Conservation (phyloP, 2,888 invertebrate species). For the Drosophila mulleri region DNA sequence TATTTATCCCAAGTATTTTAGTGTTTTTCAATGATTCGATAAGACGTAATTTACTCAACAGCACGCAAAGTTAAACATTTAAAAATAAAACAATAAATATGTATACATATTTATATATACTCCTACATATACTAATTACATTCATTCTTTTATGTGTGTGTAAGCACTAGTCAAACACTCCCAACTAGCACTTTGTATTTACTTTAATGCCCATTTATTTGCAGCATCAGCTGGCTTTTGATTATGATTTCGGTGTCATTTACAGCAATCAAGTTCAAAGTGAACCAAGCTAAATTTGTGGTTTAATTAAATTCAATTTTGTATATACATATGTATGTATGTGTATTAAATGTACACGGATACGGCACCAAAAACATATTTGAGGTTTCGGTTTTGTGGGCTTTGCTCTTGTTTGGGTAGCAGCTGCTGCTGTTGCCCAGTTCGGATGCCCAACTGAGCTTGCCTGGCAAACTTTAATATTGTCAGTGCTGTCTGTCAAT, state of each 20-base stretch:
- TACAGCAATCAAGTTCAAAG: conserved; percentile 37
- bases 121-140: no score
- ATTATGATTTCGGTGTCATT: conserved; percentile 37
- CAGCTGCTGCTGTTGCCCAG: conserved; percentile 17
- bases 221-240: conserved; percentile 20
- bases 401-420: conserved; percentile 23
- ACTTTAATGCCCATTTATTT: conserved; percentile 5
- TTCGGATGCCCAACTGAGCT: conserved; percentile 3
- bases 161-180: not conserved
- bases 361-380: conserved; percentile 9
- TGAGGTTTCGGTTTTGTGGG: conserved; percentile 17
- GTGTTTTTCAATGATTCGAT: not conserved
- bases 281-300: conserved; percentile 42
- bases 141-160: not conserved
- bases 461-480: conserved; percentile 1
- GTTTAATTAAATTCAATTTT: conserved; percentile 67
- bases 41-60: not conserved
- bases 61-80: not conserved
- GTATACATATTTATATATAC: no score
- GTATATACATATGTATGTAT: conserved; percentile 32
- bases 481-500: not conserved
- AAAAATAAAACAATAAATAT: not conserved
- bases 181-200: not conserved
- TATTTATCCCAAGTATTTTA: not conserved
- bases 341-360: conserved; percentile 24